Evolutionary conservation across 2,113 vertebrate genomes (phyloP).

Genomic region (Macrotis lagotis): DNA sequence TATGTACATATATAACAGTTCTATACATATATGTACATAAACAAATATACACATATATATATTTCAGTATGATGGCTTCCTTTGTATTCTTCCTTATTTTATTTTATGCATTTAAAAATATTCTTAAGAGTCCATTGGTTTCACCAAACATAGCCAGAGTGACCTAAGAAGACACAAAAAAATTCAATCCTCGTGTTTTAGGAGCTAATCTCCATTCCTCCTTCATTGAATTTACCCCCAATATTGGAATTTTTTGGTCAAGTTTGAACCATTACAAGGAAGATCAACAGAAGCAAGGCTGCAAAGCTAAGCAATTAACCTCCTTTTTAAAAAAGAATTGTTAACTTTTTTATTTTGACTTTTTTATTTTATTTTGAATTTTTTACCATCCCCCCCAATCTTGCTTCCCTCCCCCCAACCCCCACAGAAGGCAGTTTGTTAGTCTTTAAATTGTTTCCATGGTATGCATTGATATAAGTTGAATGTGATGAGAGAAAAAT

Average conservation of each 20-base stretch:
- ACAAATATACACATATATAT: too few relatives aligned
- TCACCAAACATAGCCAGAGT: not conserved
- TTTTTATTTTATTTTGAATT: too few relatives aligned
- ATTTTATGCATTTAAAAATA: not conserved
- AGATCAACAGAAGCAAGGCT: not conserved
- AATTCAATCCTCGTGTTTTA: not conserved
- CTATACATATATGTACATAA: too few relatives aligned
- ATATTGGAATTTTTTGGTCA: not conserved
- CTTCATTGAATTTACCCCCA: not conserved
- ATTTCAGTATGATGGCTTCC: not conserved
- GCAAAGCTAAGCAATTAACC: not conserved
- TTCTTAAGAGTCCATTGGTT: not conserved
- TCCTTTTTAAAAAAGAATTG: too few relatives aligned
- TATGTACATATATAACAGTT: too few relatives aligned
- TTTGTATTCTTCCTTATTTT: not conserved
- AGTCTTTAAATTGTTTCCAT: too few relatives aligned
- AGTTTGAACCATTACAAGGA: not conserved
- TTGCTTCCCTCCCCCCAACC: too few relatives aligned
- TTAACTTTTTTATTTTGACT: too few relatives aligned
- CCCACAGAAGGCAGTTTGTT: too few relatives aligned
- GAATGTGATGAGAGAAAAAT: too few relatives aligned
- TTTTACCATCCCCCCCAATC: too few relatives aligned
- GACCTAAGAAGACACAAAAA: not conserved
- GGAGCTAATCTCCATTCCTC: not conserved
- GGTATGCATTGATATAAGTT: too few relatives aligned